Conservation (phyloP, 2,797 vertebrate genomes). For the Poeciliopsis gracilis region DNA sequence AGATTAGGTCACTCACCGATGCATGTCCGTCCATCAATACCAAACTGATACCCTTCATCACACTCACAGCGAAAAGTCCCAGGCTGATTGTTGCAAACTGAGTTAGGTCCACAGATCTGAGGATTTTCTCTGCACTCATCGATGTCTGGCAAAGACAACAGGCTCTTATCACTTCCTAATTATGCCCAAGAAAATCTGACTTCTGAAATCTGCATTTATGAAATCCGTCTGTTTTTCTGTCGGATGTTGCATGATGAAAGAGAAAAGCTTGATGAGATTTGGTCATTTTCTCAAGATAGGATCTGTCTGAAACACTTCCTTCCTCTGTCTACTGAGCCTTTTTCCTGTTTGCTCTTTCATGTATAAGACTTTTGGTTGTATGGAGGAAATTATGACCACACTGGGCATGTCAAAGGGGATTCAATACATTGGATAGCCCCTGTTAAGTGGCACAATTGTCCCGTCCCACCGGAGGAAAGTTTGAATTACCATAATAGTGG, state of each 20-base stretch:
- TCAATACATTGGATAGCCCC: conserved; percentile 36
- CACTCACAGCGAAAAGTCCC: conserved; percentile 96
- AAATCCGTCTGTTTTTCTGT: conserved; percentile 40
- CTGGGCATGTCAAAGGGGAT: conserved; percentile 29
- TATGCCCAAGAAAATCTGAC: conserved; percentile 9
- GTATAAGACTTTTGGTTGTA: conserved; percentile 16
- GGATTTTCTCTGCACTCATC: conserved; percentile 90
- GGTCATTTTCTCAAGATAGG: conserved; percentile 67
- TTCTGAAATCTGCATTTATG: conserved; percentile 42
- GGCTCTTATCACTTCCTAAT: conserved; percentile 25
- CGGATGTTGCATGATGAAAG: conserved; percentile 45
- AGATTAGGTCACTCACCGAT: conserved; percentile 80
- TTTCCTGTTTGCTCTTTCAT: conserved; percentile 60
- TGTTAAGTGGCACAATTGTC: conserved; percentile 53
- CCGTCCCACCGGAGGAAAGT: conserved; percentile 62
- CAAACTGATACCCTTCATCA: conserved; percentile 87
- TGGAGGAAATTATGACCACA: conserved; percentile 20
- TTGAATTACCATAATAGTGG: conserved; percentile 35
- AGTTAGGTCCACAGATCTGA: conserved; percentile 82
- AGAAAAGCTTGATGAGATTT: conserved; percentile 43
- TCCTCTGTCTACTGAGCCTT: conserved; percentile 47
- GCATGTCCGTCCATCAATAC: conserved; percentile 83
- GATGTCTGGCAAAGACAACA: conserved; percentile 80
- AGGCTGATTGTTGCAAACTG: conserved; percentile 91
- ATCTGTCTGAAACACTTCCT: conserved; percentile 74